A percentile compares a stretch with the other conserved stretches of the same genome.
Evolutionary conservation across 2,888 invertebrate species (phyloP).

Genomic region (Hemicrepidius hirtus): DNA sequence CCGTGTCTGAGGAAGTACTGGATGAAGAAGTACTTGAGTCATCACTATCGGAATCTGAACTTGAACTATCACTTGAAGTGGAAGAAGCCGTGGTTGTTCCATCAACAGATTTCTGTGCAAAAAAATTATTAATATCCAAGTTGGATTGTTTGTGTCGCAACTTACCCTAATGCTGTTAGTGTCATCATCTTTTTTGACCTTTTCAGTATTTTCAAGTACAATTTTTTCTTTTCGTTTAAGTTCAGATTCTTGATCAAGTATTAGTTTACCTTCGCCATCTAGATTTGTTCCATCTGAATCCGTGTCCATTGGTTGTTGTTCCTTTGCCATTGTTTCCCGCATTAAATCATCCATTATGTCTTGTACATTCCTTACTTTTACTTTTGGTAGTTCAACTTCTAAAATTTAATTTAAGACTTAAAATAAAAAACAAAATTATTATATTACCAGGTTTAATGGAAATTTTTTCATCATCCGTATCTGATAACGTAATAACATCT

Average conservation of each 20-base stretch:
- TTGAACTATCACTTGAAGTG: conserved; percentile 75
- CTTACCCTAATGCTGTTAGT: conserved; percentile 60
- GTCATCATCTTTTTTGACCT: conserved; percentile 54
- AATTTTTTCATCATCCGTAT: conserved; percentile 54
- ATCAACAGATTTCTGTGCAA: conserved; percentile 59
- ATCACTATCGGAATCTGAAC: conserved; percentile 74
- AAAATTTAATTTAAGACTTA: too few relatives aligned
- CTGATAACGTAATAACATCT: conserved; percentile 56
- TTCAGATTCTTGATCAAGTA: neutral
- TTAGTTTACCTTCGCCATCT: conserved; percentile 21
- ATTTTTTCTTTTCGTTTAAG: neutral
- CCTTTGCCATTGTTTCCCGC: conserved; percentile 71
- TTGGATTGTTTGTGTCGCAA: neutral
- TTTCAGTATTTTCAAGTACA: neutral
- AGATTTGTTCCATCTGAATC: conserved; percentile 64
- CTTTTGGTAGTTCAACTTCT: conserved; percentile 8
- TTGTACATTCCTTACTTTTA: conserved; percentile 65
- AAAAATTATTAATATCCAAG: neutral
- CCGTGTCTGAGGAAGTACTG: conserved; percentile 63
- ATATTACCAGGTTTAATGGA: neutral
- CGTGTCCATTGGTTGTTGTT: conserved; percentile 55
- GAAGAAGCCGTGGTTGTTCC: conserved; percentile 72
- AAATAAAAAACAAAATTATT: too few relatives aligned
- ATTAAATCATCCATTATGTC: conserved; percentile 73
- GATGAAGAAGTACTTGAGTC: conserved; percentile 71